Percentiles rank a stretch among this genome's conserved stretches.
Evolutionary conservation across 2,113 vertebrate genomes (phyloP).

Genomic region (Tragulus kanchil): DNA sequence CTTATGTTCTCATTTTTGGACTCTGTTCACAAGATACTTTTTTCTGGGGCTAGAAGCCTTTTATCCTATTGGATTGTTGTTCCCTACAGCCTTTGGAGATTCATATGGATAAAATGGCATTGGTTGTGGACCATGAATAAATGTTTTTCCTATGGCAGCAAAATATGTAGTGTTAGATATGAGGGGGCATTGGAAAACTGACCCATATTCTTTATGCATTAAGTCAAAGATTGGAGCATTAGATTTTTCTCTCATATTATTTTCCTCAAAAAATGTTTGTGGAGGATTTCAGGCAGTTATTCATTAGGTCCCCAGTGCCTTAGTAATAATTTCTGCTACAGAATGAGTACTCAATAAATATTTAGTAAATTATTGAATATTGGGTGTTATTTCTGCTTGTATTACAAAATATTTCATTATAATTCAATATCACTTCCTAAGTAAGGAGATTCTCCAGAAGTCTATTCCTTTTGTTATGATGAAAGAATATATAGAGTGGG

Average conservation of each 20-base stretch:
- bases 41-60: not conserved
- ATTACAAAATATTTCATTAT: slow-evolving; percentile 31
- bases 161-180: not conserved
- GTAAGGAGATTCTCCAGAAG: not conserved
- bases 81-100: not conserved
- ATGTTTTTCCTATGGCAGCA: not conserved
- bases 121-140: not conserved
- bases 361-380: not conserved
- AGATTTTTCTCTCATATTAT: slow-evolving; percentile 31
- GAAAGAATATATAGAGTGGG: slow-evolving; percentile 22
- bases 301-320: not conserved
- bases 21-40: not conserved
- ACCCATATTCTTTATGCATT: not conserved
- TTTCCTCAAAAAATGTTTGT: not conserved
- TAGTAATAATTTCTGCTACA: not conserved
- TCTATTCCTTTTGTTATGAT: not conserved
- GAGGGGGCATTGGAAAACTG: not conserved
- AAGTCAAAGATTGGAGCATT: not conserved
- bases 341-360: not conserved
- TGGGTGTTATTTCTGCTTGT: slow-evolving; percentile 17
- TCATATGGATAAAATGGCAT: slow-evolving; percentile 21
- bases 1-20: not conserved
- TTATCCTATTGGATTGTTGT: slow-evolving; percentile 6
- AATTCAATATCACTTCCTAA: not conserved
- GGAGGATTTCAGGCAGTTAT: slow-evolving; percentile 10